Conservation (phyloP, 2,797 vertebrate species). For the Platyrinchus mystaceus region DNA sequence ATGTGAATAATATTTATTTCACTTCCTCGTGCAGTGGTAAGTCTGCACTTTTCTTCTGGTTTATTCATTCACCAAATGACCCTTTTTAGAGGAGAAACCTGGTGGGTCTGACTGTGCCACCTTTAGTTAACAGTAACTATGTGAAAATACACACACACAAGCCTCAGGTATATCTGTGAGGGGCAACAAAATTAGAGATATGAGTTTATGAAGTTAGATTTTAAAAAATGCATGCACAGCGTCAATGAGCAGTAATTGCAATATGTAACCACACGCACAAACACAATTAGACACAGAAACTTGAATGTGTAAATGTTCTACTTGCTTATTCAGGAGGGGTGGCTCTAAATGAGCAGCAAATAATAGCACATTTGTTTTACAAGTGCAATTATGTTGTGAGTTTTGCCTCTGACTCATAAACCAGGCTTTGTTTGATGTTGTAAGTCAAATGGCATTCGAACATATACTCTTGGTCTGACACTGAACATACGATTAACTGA, state of each 20-base stretch:
- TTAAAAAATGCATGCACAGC: not conserved
- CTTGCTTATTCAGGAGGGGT: conserved; percentile 13
- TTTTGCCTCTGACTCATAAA: conserved; percentile 9
- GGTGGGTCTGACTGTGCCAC: not conserved
- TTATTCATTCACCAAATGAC: not conserved
- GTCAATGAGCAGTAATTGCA: conserved; percentile 22
- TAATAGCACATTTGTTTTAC: conserved; percentile 31
- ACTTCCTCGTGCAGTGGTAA: not conserved
- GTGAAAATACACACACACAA: not conserved
- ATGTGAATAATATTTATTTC: not conserved
- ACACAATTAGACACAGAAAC: conserved; percentile 29
- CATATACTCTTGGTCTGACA: not conserved
- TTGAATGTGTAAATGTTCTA: conserved; percentile 11
- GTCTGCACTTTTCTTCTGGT: not conserved
- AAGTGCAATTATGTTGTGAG: not conserved
- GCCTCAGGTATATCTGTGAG: not conserved
- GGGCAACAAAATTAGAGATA: not conserved
- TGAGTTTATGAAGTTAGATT: not conserved
- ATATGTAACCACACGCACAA: conserved; percentile 20
- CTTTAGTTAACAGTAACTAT: not conserved
- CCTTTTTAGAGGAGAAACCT: not conserved
- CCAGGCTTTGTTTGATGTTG: not conserved
- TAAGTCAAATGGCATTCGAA: not conserved
- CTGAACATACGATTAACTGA: not conserved
- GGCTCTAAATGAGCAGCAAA: conserved; percentile 4